Base-by-base conservation (phyloP, 2,888 invertebrate species). In the Oscheius sp. region DNA sequence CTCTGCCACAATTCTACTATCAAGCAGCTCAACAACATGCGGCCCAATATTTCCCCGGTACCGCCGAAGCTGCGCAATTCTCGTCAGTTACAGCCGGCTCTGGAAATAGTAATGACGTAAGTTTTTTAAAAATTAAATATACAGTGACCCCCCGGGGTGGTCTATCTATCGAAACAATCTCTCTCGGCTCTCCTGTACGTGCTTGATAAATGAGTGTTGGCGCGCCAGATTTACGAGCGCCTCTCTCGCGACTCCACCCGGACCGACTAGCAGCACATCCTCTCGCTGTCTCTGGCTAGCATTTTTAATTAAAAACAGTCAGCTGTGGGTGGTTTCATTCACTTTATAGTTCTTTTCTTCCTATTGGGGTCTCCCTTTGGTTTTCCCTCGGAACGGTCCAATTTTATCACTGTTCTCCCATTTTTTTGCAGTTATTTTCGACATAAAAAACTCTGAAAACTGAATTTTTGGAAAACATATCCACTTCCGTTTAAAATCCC, bases 171-270 rank as follows among this genome's bases (percentile, higher is more conserved):
- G 61, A 35, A 61, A 61, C 61, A 61, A 61, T 61, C 61, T 61
- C 61, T 61, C 61, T 61, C 61, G 23, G 61, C 61, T 66, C 63
- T 63, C 66, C 66, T 66, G 66, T 66, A 66, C 52, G 66, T 52
- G 43, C 49, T 66, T 66, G 66, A 66, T 66, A 66, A 66, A 66
- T 66, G 66, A 52, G 49, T 49, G 49, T 49, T 23, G 49, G 66
- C 43, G 29, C 25, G 66, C 66, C 66, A 66, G 66, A 66, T 66
- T 66, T 66, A 66, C 66, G 66, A 66, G 66, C 66, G 66, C 29
- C 66, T 25, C 66, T 66, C 66, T 52, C 66, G 63, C 46, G 49
- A 49, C 52, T 52, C 49, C 52, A 49, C 66, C 66, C 66, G 49
- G 18, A 18, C 61, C 6, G n/a, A 49, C 64, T 16, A 18, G 43